Base-by-base conservation (phyloP, 2,888 invertebrate species). In the Microlaimidae sp. region DNA sequence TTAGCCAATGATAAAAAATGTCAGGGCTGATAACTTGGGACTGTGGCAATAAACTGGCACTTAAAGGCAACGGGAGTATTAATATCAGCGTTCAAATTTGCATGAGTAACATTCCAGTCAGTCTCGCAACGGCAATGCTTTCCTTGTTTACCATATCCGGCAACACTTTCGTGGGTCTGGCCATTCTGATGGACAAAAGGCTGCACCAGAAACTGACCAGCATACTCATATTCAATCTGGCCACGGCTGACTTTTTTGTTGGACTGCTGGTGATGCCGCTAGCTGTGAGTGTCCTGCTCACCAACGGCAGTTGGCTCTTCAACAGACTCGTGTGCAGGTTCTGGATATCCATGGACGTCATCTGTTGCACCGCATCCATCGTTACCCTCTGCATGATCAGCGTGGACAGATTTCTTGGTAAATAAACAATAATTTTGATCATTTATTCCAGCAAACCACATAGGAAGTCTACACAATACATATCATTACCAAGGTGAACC, bases 341-440 rank as follows among this genome's bases (percentile, higher is more conserved):
- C 5, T 56, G 56, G 56, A 53, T 53, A n/a, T 48, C 52, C 2
- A 24, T 56, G 25, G 56, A 56, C 28, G 52, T 56, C 19, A 45
- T 55, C 21, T 55, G 52, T 38, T 43, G 48, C 43, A 55, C 55
- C 2, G 55, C 55, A 1, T 52, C 52, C 32, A 55, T 55, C 32
- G 32, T 28, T 21, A 55, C 55, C 1, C 40, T 55, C 19, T 52
- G 52, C 49, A 23, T 52, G 3, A 55, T 55, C 49, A 43, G 45
- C 25, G 27, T 55, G 10, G 55, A 55, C 28, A 41, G 55, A 19
- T 52, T 52, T 28, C 26, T 55, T 38, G n/a, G n/a, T n/a, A n/a
- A n/a, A n/a, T n/a, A n/a, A n/a, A n/a, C n/a, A n/a, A n/a, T n/a
- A n/a, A n/a, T n/a, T n/a, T n/a, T n/a, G n/a, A n/a, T n/a, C n/a